phyloP scores from a whole-genome alignment of 2,113 vertebrate species.

The Baryphthengus martii region DNA sequence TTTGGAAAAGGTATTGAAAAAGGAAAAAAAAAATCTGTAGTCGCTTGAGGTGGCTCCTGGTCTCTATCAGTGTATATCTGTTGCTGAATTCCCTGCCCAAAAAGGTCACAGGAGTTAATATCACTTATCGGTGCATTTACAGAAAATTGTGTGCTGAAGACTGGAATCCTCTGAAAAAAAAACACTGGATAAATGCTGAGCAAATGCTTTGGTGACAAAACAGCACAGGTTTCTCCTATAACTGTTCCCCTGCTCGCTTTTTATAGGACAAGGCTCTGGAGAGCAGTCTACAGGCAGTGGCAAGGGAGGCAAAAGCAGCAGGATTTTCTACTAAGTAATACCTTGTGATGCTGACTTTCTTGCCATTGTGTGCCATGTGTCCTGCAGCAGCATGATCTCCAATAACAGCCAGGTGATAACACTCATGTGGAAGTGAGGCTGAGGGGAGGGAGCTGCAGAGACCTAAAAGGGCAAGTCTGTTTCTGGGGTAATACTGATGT shows the following conservation, averaged over 20 bases:
- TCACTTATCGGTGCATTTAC: not conserved
- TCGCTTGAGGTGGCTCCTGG: not conserved
- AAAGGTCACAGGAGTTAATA: not conserved
- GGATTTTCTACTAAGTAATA: not conserved
- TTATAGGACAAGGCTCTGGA: not conserved
- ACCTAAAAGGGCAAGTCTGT: not conserved
- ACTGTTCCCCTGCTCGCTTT: not conserved
- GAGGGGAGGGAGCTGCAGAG: not conserved
- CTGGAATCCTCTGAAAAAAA: not conserved
- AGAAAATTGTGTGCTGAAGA: not conserved
- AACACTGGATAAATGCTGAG: not conserved
- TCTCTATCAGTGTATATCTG: not conserved
- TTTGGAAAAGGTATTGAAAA: conserved; percentile 37
- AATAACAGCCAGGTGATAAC: not conserved
- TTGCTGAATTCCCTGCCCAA: not conserved
- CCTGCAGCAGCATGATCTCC: not conserved
- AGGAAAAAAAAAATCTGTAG: not conserved
- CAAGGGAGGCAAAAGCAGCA: not conserved
- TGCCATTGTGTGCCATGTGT: not conserved
- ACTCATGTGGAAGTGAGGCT: not conserved
- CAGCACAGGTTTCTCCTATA: not conserved
- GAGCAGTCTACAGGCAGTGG: accelerated
- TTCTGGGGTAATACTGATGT: not conserved
- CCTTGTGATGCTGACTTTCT: not conserved
- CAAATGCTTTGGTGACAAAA: not conserved